These are phyloP conservation scores for Troides helena DNA, from an alignment of 2,888 invertebrate species.

Conservation along the genomic window DNA sequence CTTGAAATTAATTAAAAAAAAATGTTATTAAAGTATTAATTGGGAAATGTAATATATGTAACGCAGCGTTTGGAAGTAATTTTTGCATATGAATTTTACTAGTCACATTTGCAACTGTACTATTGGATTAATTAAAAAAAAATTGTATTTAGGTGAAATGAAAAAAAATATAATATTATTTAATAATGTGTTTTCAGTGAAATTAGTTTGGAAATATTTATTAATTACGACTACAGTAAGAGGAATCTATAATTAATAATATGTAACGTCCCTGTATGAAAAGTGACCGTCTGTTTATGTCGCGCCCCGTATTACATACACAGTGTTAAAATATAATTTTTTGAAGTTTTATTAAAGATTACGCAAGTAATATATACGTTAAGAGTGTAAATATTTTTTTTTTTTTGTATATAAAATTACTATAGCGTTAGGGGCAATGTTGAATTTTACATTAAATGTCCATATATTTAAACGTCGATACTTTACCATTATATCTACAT, in stretches of 20 bases:
- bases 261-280: slow-evolving; percentile 19
- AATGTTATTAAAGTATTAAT: background rate
- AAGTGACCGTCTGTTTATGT: slow-evolving; percentile 20
- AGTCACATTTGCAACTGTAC: slow-evolving; percentile 6
- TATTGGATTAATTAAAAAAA: too few relatives aligned
- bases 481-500: background rate
- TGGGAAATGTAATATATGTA: too few relatives aligned
- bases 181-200: too few relatives aligned
- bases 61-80: too few relatives aligned
- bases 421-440: slow-evolving; percentile 7
- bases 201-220: background rate
- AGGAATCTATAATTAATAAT: slow-evolving; percentile 1
- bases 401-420: slow-evolving; percentile 33
- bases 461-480: slow-evolving; percentile 8
- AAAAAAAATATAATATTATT: too few relatives aligned
- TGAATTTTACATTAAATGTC: slow-evolving; percentile 14
- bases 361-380: slow-evolving; percentile 29
- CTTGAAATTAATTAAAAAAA: slow-evolving; percentile 1
- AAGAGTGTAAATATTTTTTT: slow-evolving; percentile 34
- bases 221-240: background rate
- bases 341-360: slow-evolving; percentile 30
- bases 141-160: too few relatives aligned
- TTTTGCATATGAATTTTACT: background rate
- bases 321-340: slow-evolving; percentile 20
- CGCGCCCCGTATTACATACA: background rate